Conservation (phyloP, 2,113 vertebrate genomes). For the Cyanistes caeruleus region DNA sequence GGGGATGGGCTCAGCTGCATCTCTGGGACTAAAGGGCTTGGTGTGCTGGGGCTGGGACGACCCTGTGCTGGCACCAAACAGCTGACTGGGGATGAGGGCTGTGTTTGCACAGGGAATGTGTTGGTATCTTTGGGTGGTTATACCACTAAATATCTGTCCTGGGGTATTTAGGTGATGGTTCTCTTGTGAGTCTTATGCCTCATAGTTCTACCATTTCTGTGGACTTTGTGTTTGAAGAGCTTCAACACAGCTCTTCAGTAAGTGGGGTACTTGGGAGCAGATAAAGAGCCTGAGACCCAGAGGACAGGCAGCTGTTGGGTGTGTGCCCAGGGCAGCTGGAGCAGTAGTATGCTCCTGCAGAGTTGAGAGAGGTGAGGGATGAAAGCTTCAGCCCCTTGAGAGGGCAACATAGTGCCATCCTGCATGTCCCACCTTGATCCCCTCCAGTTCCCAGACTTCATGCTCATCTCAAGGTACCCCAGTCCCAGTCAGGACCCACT, state of each 20-base stretch:
- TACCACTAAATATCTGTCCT: background rate
- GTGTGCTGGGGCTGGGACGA: background rate
- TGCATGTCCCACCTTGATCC: rapidly evolving
- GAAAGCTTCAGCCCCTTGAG: background rate
- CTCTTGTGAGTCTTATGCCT: background rate
- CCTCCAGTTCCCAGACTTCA: background rate
- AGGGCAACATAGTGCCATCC: background rate
- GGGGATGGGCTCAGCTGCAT: background rate
- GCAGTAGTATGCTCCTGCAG: background rate
- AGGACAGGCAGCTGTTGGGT: background rate
- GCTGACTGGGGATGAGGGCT: background rate
- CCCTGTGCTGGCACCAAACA: background rate
- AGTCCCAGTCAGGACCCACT: rapidly evolving
- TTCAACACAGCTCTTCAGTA: background rate
- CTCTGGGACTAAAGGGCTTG: background rate
- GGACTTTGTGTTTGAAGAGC: background rate
- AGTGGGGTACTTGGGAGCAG: background rate
- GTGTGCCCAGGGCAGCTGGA: rapidly evolving
- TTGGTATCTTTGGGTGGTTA: background rate
- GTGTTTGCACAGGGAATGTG: rapidly evolving
- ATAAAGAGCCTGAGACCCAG: background rate
- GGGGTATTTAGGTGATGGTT: background rate
- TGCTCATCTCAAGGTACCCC: background rate
- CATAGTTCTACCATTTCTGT: background rate
- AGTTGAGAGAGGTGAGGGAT: background rate